phyloP scores from a whole-genome alignment of 2,797 vertebrate species.

The Sebastes umbrosus region DNA sequence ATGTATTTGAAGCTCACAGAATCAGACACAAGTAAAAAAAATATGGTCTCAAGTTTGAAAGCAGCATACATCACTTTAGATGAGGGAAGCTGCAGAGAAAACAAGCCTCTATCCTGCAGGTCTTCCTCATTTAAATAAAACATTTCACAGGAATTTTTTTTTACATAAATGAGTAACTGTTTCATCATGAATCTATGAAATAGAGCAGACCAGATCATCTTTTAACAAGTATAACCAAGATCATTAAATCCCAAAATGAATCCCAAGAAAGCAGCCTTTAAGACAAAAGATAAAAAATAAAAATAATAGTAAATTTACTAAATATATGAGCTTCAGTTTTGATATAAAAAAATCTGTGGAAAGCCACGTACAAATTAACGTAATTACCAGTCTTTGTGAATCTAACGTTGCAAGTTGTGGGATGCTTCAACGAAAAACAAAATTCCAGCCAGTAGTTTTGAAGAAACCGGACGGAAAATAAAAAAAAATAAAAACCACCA shows the following conservation, averaged over 20 bases:
- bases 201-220: background rate
- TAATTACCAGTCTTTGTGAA: background rate
- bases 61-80: no score
- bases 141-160: no score
- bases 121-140: no score
- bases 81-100: no score
- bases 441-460: background rate
- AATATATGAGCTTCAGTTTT: background rate
- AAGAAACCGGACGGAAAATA: background rate
- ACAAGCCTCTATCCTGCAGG: no score
- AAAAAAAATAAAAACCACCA: background rate
- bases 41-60: no score
- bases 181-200: background rate
- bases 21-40: no score
- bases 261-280: background rate
- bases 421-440: background rate
- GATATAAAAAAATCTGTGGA: background rate
- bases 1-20: no score
- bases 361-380: rapidly evolving
- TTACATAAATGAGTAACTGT: background rate
- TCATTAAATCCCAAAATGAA: background rate
- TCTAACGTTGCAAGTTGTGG: rapidly evolving
- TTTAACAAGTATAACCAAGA: background rate
- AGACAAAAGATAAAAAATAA: background rate
- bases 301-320: background rate